Evolutionary conservation across 2,888 invertebrate species (phyloP).

Genomic region (Orthosia gracilis): DNA sequence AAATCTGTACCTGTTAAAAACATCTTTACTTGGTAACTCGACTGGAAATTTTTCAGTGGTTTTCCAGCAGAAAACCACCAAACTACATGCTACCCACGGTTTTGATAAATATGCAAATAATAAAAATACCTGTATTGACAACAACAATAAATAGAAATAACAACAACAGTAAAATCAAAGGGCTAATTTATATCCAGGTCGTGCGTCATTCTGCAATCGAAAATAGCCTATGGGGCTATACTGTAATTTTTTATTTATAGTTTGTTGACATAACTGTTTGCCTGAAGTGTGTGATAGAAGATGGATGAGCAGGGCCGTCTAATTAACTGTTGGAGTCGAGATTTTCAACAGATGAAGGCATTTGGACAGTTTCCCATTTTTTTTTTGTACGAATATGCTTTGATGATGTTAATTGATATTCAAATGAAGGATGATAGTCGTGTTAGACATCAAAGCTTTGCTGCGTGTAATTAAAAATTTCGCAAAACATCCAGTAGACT

Average conservation of each 20-base stretch:
- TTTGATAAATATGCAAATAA: constrained; percentile 22
- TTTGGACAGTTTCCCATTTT: constrained; percentile 43
- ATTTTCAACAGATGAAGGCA: constrained; percentile 50
- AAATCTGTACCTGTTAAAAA: too few species aligned
- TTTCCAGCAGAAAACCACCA: background rate
- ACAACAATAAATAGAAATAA: constrained; percentile 38
- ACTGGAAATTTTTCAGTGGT: too few species aligned
- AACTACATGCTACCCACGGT: background rate
- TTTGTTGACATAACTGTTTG: constrained; percentile 43
- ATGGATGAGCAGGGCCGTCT: constrained; percentile 49
- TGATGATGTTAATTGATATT: constrained; percentile 37
- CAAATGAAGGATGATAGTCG: constrained; percentile 5
- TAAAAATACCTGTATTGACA: constrained; percentile 23
- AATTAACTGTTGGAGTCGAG: constrained; percentile 51
- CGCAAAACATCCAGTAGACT: background rate
- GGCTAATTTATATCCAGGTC: constrained; percentile 54
- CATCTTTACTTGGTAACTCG: too few species aligned
- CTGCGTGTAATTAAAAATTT: constrained; percentile 19
- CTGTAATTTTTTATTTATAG: constrained; percentile 48
- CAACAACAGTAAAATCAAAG: constrained; percentile 47
- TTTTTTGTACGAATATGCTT: constrained; percentile 36
- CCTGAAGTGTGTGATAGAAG: constrained; percentile 28
- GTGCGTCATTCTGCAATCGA: constrained; percentile 55
- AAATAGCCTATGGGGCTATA: constrained; percentile 50
- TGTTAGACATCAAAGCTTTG: constrained; percentile 41